Base-by-base conservation (phyloP, 1,140 invertebrate species). In the Aphidius gifuensis region DNA sequence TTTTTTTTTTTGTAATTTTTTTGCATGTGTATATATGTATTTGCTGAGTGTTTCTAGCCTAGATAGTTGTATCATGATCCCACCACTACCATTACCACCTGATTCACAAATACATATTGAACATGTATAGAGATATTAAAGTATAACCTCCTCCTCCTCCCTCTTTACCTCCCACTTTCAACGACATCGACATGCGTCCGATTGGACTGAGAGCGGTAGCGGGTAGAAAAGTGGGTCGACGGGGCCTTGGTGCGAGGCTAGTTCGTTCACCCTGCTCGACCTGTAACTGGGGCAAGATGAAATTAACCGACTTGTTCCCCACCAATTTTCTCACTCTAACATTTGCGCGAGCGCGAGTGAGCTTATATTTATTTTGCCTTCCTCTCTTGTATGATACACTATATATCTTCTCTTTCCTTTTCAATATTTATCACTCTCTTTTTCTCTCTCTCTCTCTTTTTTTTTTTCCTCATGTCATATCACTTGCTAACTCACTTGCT, bases 231-330 rank as follows among this genome's bases (percentile, higher is more conserved):
- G 75, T 80, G 72, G 78, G 79, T 80, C 77, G 78, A 73, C 70
- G 72, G 79, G 77, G 79, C 79, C 79, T 80, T 81, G 79, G 77
- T 78, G 78, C 75, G 77, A 79, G 77, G 77, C 78, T 81, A 79
- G 79, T 81, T 81, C 79, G 76, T 81, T 81, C 78, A 81, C 79
- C 79, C 79, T 74, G 74, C 74, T 72, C 76, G 76, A 70, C 76
- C 77, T 75, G 78, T 80, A 81, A 81, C 79, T 81, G 77, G 78
- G 78, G 78, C 79, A 81, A 81, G 79, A 81, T 81, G 79, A 81
- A 81, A 81, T 81, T 81, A 81, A 81, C 79, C 75, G 76, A 80
- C 62, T 63, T 65, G 66, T 66, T 60, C 66, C 68, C 65, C 68
- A 57, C 57, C 66, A 43, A 62, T 50, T 51, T 53, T 49, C 64